Evolutionary conservation across 2,113 vertebrate species (phyloP).

Genomic region (Microtus ochrogaster): DNA sequence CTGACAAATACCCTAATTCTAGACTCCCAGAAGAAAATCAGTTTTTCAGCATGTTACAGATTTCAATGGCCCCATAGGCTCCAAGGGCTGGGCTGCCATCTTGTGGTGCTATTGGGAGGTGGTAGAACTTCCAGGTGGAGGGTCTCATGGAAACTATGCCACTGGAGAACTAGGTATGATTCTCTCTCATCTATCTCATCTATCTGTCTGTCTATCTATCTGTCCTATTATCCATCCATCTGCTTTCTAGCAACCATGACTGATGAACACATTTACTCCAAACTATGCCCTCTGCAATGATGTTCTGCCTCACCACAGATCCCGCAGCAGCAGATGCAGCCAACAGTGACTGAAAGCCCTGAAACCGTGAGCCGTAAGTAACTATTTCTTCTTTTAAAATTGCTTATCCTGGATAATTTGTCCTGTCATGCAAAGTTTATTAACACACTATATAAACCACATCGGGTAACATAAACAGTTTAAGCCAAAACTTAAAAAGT

Average conservation of each 20-base stretch:
- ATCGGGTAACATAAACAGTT: neutral
- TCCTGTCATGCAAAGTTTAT: neutral
- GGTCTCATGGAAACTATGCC: neutral
- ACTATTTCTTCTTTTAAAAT: neutral
- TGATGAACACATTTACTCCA: neutral
- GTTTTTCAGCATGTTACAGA: neutral
- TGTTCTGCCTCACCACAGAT: neutral
- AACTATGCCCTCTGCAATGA: neutral
- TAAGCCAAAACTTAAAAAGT: neutral
- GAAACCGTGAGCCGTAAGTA: neutral
- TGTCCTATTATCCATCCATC: neutral
- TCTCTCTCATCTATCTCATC: neutral
- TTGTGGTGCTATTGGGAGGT: neutral
- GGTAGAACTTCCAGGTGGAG: neutral
- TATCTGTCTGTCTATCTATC: neutral
- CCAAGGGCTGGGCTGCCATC: neutral
- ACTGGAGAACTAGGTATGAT: neutral
- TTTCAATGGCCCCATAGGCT: neutral
- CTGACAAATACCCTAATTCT: neutral
- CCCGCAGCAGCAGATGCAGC: neutral
- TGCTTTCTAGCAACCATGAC: neutral
- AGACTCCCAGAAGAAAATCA: neutral
- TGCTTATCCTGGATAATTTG: neutral
- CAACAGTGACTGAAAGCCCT: neutral
- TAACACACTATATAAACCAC: neutral